phyloP scores from a whole-genome alignment of 2,797 vertebrate genomes.

The Coregonus suidteri region DNA sequence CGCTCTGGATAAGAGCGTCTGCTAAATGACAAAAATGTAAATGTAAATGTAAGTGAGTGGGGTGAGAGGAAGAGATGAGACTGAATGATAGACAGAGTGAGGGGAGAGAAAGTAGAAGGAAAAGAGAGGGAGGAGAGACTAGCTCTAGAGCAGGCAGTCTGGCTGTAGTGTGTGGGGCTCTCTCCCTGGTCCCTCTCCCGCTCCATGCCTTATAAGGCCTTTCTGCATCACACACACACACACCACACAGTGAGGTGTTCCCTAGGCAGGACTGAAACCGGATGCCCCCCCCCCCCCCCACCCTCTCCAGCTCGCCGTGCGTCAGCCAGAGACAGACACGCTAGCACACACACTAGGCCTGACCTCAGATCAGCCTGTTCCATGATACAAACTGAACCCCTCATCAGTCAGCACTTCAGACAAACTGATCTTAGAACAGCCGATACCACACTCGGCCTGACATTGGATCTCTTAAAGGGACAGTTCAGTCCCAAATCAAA shows the following conservation, averaged over 20 bases:
- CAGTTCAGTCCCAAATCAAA: neutral
- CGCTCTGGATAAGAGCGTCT: no score
- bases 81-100: neutral
- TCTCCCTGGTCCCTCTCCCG: neutral
- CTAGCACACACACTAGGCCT: neutral
- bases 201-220: constrained; percentile 29
- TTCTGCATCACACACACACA: constrained; percentile 26
- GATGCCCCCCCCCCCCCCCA: constrained; percentile 4
- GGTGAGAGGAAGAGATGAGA: neutral
- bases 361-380: constrained; percentile 5
- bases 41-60: no score
- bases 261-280: constrained; percentile 26
- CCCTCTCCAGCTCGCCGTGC: neutral
- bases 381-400: neutral
- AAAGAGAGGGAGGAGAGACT: neutral
- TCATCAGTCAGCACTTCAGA: neutral
- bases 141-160: neutral
- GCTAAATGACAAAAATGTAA: no score
- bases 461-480: no score
- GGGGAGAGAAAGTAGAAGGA: neutral
- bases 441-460: neutral
- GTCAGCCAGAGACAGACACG: neutral
- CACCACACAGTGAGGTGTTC: constrained; percentile 21
- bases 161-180: neutral
- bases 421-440: neutral